A percentile compares a stretch with the other conserved stretches of the same genome.
Evolutionary conservation across 2,888 invertebrate species (phyloP).

Genomic region (Leucozona laternaria): DNA sequence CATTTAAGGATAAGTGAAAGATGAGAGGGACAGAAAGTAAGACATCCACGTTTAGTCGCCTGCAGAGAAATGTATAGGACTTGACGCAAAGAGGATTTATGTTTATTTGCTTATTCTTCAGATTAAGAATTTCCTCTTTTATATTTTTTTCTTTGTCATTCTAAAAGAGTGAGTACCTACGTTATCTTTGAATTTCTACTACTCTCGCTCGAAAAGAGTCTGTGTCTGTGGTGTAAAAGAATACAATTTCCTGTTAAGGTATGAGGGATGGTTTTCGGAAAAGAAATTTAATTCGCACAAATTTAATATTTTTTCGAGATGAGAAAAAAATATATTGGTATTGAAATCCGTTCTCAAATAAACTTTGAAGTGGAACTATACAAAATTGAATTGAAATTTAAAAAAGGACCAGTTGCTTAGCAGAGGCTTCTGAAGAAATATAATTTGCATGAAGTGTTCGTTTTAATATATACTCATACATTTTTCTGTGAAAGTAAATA

Average conservation of each 20-base stretch:
- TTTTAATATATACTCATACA: not conserved
- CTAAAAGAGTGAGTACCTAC: not conserved
- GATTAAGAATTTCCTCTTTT: slow-evolving; percentile 8
- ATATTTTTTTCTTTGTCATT: slow-evolving; percentile 4
- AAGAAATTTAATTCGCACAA: slow-evolving; percentile 21
- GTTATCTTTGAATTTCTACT: not conserved
- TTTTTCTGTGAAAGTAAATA: not conserved
- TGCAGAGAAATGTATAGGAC: slow-evolving; percentile 21
- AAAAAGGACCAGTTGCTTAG: not conserved
- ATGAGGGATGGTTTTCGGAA: not conserved
- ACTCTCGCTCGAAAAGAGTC: not conserved
- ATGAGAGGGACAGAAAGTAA: not conserved
- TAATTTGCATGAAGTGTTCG: slow-evolving; percentile 13
- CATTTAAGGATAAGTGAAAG: not conserved
- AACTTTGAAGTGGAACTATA: slow-evolving; percentile 47
- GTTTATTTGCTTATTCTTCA: slow-evolving; percentile 55
- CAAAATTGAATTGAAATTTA: slow-evolving; percentile 46
- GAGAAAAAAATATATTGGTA: not conserved
- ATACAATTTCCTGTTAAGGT: slow-evolving; percentile 48
- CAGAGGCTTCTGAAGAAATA: not conserved
- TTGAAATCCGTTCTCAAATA: slow-evolving; percentile 34
- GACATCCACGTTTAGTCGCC: slow-evolving; percentile 38
- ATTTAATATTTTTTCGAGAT: slow-evolving; percentile 1
- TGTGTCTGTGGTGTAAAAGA: slow-evolving; percentile 40
- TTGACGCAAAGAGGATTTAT: slow-evolving; percentile 40